Evolutionary conservation across 2,113 vertebrate species (phyloP), one percentile per base, ranked within the genome.

Genomic region (Onychorhynchus coronatus): DNA sequence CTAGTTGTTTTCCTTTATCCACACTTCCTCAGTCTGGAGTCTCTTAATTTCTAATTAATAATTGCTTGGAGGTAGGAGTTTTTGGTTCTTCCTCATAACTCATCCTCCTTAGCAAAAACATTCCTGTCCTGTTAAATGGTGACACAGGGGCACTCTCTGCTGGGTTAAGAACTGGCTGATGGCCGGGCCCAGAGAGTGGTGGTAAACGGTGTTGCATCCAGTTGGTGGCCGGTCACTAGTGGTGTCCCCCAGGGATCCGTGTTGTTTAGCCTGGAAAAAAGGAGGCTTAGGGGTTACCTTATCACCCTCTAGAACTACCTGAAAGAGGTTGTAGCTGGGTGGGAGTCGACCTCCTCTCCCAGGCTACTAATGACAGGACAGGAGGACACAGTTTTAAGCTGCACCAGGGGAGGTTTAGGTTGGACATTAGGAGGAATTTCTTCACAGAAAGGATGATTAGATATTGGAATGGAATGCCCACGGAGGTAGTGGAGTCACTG

Each of bases 321-420:
- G 37, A 52, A 6, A n/a, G 10, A 52, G 27, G 5, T 2, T 59
- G 44, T 4, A 44, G 5, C 33, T 37, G 33, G 33, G 27, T 37
- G 44, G 33, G 27, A 8, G 3, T 37, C 1, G 3, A 46, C 8
- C 37, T 44, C 6, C 58, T 44, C 37, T 81, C 22, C 31, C 59
- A 74, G 9, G 35, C 19, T 27, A 1, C 3, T 80, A 65, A 15
- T 33, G 37, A 7, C 18, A 58, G 37, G 18, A 46, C 18, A 20
- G 33, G 59, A 50, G 19, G 8, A 50, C 21, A 37, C 3, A 66
- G 35, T 16, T 13, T 42, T 9, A 42, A 35, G 37, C 50, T 74
- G 50, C 0, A 0, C 31, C 27, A 37, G 41, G 15, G 12, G 18
- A 67, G 12, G 44, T 44, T 66, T 3, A 52, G 52, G 10, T 24